phyloP scores from a whole-genome alignment of 2,113 vertebrate genomes.

The Antennarius striatus region DNA sequence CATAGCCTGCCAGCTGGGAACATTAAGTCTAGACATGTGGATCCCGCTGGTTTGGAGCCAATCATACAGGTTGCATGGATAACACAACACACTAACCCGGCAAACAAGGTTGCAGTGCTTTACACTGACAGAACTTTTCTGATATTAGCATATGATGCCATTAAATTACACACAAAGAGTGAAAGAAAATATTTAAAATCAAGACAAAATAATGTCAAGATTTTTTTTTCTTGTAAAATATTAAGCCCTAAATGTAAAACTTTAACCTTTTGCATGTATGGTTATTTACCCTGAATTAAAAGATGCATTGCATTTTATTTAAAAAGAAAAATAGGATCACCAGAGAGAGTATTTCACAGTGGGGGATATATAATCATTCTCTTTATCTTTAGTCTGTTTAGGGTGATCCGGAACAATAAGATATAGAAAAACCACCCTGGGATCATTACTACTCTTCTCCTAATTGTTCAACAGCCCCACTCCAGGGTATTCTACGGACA shows the following conservation, averaged over 20 bases:
- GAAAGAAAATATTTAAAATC: too few relatives aligned
- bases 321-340: constrained; percentile 2
- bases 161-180: neutral
- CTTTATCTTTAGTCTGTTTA: constrained; percentile 27
- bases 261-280: too few relatives aligned
- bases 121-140: neutral
- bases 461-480: constrained; percentile 17
- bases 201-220: too few relatives aligned
- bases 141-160: neutral
- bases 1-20: constrained; percentile 66
- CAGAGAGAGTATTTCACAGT: constrained; percentile 33
- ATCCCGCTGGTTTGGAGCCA: constrained; percentile 35
- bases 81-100: constrained; percentile 13
- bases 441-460: constrained; percentile 8
- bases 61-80: constrained; percentile 34
- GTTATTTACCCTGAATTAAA: neutral
- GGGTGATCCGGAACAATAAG: constrained; percentile 31
- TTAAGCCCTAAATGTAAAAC: too few relatives aligned
- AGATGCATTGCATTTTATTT: neutral
- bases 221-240: too few relatives aligned
- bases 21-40: constrained; percentile 74
- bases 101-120: neutral
- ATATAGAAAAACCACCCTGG: constrained; percentile 32
- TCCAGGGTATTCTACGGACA: constrained; percentile 32
- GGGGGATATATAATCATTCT: constrained; percentile 43